These are phyloP conservation scores for Azemiops feae DNA, from an alignment of 2,113 vertebrate species.

Conservation along the genomic window DNA sequence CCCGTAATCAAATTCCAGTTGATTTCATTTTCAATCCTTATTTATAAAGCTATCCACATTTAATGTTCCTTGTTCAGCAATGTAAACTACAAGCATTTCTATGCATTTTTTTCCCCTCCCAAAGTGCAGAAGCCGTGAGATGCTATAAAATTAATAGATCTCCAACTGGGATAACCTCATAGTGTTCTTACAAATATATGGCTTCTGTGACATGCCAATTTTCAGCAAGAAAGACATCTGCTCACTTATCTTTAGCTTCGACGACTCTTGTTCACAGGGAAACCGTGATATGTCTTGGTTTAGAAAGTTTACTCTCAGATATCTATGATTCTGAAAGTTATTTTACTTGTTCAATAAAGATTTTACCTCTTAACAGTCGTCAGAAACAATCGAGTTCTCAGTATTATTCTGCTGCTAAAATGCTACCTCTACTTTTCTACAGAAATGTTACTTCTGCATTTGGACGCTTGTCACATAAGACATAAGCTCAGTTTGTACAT, in stretches of 20 bases:
- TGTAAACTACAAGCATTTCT: background rate
- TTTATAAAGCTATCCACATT: background rate
- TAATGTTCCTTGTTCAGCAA: conserved; percentile 23
- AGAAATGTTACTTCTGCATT: background rate
- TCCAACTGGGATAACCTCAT: conserved; percentile 31
- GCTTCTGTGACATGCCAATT: conserved; percentile 16
- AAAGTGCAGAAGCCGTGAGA: background rate
- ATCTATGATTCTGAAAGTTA: background rate
- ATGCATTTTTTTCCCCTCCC: background rate
- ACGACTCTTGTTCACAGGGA: conserved; percentile 6
- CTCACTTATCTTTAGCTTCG: background rate
- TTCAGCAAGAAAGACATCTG: conserved; percentile 31
- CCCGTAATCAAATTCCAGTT: background rate
- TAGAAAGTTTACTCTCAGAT: conserved; percentile 1
- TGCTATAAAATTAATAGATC: conserved; percentile 33
- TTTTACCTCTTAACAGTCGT: background rate
- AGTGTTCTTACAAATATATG: background rate
- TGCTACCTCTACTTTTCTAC: background rate
- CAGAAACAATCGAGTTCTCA: background rate
- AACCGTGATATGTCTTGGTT: conserved; percentile 2
- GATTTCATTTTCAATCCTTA: background rate
- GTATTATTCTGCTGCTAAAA: background rate
- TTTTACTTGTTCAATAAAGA: background rate
- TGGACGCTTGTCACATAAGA: background rate
- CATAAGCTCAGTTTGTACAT: background rate